Base-by-base conservation (phyloP, 2,888 invertebrate species). In the Latrodectus elegans region DNA sequence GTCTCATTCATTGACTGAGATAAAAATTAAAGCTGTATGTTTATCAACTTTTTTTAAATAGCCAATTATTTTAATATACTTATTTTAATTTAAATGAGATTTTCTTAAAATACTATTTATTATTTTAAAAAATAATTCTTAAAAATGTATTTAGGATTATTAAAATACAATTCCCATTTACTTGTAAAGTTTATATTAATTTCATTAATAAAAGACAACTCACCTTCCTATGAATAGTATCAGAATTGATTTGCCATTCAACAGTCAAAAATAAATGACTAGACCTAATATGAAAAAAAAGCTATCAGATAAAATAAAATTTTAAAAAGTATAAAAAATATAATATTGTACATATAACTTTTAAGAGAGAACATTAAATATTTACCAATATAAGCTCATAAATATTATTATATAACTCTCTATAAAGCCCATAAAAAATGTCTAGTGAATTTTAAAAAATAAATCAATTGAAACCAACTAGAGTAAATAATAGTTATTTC, bases 161-260 rank as follows among this genome's bases (percentile, higher is more conserved):
- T 38, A 52, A 22, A 72, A 17, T 17, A 17, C 12, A 17, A 4
- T 11, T 53, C 0, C 51, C 51, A 72, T 72, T 12, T 17, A 53
- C 2, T 71, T 14, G 10, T 4, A 15, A 38, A 38, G 1, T 53
- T 17, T 53, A 53, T 2, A 55, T 26, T 11, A 60, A 60, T 60
- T 26, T 38, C 52, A 17, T 14, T 26, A 60, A 11, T 49, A 11
- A 51, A 22, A 81, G n/a, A 65, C 22, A 38, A 51, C 14, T 51
- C 60, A 84, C 84, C 53, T 84, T 73, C 68, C 70, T 72, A 17
- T 74, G 73, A n/a, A 79, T n/a, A 51, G 78, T 74, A 79, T 53
- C 53, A 26, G 79, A 65, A 38, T 68, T 38, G 38, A 79, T 70
- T 52, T 74, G 68, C 84, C 84, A 85, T 64, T 79, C 84, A 17